Evolutionary conservation across 2,113 vertebrate species (phyloP).

Genomic region (Felis chaus): DNA sequence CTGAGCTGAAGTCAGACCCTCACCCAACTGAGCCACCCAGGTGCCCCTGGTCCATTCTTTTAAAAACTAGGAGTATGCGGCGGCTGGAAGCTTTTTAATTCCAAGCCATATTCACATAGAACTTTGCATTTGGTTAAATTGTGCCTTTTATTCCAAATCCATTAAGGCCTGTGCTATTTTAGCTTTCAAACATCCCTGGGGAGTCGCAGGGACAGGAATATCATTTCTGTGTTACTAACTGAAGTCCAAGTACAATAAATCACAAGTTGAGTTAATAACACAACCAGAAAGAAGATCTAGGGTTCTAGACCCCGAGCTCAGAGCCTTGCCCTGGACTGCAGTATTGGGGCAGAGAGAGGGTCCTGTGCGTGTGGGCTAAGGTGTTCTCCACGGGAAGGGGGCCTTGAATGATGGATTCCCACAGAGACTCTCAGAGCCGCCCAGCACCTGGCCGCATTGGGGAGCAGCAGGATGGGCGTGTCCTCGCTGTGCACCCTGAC

Average conservation of each 20-base stretch:
- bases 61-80: not conserved
- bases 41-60: not conserved
- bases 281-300: not conserved
- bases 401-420: not conserved
- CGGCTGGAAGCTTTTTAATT: not conserved
- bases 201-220: not conserved
- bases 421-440: not conserved
- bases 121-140: not conserved
- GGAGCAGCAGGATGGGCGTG: not conserved
- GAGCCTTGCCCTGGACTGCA: not conserved
- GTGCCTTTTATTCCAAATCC: slow-evolving; percentile 31
- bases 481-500: not conserved
- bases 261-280: not conserved
- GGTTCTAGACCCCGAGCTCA: not conserved
- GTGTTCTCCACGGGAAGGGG: not conserved
- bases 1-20: too few species aligned
- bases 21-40: too few species aligned
- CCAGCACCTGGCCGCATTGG: not conserved
- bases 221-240: not conserved
- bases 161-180: slow-evolving; percentile 11
- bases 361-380: accelerated
- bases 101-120: not conserved
- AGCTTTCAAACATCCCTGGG: not conserved
- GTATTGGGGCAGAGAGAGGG: not conserved
- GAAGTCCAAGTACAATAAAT: not conserved